phyloP scores from a whole-genome alignment of 2,113 vertebrate species.

The Malaclemys terrapin region DNA sequence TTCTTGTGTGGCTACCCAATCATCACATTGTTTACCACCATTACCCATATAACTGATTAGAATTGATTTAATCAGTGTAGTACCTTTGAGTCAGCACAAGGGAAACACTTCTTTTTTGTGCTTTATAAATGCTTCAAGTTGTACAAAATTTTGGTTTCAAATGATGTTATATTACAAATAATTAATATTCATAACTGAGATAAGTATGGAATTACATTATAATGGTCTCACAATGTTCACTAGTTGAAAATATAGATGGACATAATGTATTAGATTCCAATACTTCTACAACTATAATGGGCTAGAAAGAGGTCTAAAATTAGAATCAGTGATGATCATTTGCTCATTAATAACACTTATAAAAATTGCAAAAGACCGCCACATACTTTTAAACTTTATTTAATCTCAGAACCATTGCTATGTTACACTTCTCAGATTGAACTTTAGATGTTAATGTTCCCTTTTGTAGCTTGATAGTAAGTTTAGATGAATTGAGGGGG shows the following conservation, averaged over 20 bases:
- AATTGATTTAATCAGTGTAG: neutral
- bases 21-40: neutral
- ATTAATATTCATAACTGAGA: neutral
- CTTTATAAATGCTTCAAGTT: neutral
- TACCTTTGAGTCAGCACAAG: neutral
- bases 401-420: constrained; percentile 20
- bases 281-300: neutral
- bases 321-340: neutral
- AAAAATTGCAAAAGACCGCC: constrained; percentile 19
- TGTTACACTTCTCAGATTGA: constrained; percentile 34
- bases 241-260: neutral
- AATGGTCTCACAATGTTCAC: neutral
- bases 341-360: rapidly evolving
- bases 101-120: neutral
- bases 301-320: neutral
- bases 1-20: neutral
- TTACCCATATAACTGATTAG: neutral
- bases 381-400: constrained; percentile 47
- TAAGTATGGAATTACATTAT: neutral
- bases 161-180: neutral
- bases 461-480: neutral
- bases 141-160: neutral
- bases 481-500: neutral
- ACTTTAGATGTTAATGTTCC: neutral
- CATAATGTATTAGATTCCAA: neutral